Evolutionary conservation across 1,140 invertebrate species (phyloP), one percentile per base, ranked within the genome.

Genomic region (Cepaea nemoralis): DNA sequence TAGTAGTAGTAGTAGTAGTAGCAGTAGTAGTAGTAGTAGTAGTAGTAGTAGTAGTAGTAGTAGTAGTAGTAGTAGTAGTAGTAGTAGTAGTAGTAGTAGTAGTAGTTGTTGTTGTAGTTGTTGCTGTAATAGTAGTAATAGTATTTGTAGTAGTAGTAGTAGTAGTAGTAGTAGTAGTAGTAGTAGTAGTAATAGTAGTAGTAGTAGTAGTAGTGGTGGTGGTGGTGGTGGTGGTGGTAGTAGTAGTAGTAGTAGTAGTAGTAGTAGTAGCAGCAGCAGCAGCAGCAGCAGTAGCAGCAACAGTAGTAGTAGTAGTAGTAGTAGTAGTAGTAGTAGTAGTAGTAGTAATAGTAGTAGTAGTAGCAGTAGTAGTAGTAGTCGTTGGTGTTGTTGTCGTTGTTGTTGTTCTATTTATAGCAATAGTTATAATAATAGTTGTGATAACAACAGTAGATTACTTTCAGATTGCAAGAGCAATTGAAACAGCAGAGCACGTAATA

Each of bases 151-250:
- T 45, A 45, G 42, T 55, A 55, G 50, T 55, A 12, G 50, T 55
- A 55, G 50, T 55, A 55, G 50, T 55, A 55, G 50, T n/a, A 55
- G 50, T n/a, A 12, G 50, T n/a, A 55, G 50, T 55, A 55, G 50
- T n/a, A 55, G 50, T 55, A 55, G 50, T n/a, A 55, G 50, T 55
- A 55, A 24, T n/a, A 55, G 50, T n/a, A 12, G 50, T 55, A 22
- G 24, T 55, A 12, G 50, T n/a, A 12, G 50, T n/a, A 12, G 50
- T 14, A 12, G 50, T n/a, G n/a, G 50, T n/a, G n/a, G 50, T 55
- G n/a, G 50, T n/a, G n/a, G 50, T n/a, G n/a, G 50, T 55, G 5
- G 24, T 55, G n/a, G 50, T n/a, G 3, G 50, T n/a, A 12, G 50
- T 14, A 12, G 50, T n/a, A 55, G 50, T n/a, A 55, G 50, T 55